Evolutionary conservation across 2,797 vertebrate genomes (phyloP).

Genomic region (Poecile montanus): DNA sequence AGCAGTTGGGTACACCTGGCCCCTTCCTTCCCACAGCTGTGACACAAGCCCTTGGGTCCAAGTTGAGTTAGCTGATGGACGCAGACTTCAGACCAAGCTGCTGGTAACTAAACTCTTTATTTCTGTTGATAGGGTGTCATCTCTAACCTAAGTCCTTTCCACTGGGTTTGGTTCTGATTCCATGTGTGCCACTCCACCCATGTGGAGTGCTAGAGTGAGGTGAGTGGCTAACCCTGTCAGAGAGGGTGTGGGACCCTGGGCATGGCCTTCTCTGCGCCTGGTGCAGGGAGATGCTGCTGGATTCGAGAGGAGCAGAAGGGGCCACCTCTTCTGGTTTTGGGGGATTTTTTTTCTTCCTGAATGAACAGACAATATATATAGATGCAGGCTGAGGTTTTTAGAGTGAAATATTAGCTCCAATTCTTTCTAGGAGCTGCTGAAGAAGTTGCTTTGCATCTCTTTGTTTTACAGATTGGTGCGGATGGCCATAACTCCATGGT

Average conservation of each 20-base stretch:
- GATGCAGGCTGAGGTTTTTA: not conserved
- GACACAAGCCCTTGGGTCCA: constrained; percentile 91
- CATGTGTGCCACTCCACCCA: not conserved
- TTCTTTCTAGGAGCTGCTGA: not conserved
- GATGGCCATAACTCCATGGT: constrained; percentile 94
- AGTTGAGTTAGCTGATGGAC: constrained; percentile 88
- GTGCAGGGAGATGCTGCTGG: not conserved
- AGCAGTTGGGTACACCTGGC: constrained; percentile 90
- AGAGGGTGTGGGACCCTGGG: not conserved
- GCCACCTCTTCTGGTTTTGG: not conserved
- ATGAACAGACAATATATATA: not conserved
- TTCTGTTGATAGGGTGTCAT: constrained; percentile 3
- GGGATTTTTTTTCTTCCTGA: not conserved
- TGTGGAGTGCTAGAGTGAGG: not conserved
- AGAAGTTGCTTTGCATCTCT: not conserved
- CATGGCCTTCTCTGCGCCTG: not conserved
- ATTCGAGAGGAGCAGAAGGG: not conserved
- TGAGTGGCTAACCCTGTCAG: not conserved
- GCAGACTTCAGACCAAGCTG: constrained; percentile 89
- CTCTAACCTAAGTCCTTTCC: constrained; percentile 42
- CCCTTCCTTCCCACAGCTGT: constrained; percentile 78
- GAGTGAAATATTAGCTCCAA: not conserved
- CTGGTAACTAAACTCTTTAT: constrained; percentile 84
- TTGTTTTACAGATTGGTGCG: constrained; percentile 86
- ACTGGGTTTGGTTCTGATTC: constrained; percentile 51